These are phyloP conservation scores for Brienomyrus longianalis DNA, from an alignment of 2,113 vertebrate genomes.

Conservation along the genomic window DNA sequence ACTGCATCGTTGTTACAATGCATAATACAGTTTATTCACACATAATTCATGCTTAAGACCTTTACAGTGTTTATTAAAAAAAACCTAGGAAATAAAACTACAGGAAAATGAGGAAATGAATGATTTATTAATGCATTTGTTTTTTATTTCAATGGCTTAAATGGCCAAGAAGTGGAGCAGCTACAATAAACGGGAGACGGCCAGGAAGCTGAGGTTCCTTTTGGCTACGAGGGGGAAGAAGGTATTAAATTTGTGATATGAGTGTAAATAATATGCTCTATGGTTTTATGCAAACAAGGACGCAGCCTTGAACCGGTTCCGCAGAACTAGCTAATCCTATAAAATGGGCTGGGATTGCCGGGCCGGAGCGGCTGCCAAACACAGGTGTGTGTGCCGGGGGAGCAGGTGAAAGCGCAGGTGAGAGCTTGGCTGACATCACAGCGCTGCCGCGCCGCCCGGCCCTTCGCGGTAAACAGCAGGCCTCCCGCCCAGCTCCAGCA, in stretches of 20 bases:
- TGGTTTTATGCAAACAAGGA: conserved; percentile 2
- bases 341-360: conserved; percentile 17
- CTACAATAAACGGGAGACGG: neutral
- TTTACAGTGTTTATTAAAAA: neutral
- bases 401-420: conserved; percentile 9
- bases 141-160: neutral
- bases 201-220: neutral
- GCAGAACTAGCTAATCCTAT: conserved; percentile 13
- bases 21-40: neutral
- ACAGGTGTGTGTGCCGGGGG: neutral
- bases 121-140: neutral
- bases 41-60: neutral
- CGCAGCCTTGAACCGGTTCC: conserved; percentile 17
- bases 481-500: neutral
- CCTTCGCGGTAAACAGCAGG: conserved; percentile 38
- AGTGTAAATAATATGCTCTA: conserved; percentile 3
- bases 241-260: neutral
- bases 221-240: neutral
- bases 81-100: neutral
- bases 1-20: neutral
- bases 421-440: conserved; percentile 40
- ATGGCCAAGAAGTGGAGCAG: neutral
- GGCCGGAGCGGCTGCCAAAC: conserved; percentile 5
- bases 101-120: neutral
- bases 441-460: neutral